phyloP scores from a whole-genome alignment of 2,888 invertebrate species.

The Ctenicera cuprea region DNA sequence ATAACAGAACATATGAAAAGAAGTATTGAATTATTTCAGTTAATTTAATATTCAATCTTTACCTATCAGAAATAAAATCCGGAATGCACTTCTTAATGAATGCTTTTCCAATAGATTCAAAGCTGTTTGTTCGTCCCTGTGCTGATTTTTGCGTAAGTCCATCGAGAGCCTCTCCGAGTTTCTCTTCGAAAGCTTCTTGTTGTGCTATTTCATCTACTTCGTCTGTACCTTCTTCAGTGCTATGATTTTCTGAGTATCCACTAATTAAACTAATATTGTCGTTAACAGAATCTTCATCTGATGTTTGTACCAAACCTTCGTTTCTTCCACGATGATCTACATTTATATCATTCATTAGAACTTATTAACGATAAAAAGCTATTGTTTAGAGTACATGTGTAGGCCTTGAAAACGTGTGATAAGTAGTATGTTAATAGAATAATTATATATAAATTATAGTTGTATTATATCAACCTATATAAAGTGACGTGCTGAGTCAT shows the following conservation, averaged over 20 bases:
- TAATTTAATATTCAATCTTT: too few relatives aligned
- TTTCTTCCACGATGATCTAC: slow-evolving; percentile 54
- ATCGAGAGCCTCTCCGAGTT: slow-evolving; percentile 90
- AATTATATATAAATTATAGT: slow-evolving; percentile 8
- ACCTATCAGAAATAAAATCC: slow-evolving; percentile 85
- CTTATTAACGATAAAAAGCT: neutral
- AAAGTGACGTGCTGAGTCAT: slow-evolving; percentile 30
- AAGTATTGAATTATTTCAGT: too few relatives aligned
- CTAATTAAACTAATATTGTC: slow-evolving; percentile 91
- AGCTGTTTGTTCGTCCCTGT: slow-evolving; percentile 84
- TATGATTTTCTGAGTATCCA: slow-evolving; percentile 84
- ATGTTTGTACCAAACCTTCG: slow-evolving; percentile 68
- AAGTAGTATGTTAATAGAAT: slow-evolving; percentile 2
- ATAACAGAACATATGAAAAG: too few relatives aligned
- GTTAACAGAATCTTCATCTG: slow-evolving; percentile 81
- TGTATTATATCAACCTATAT: slow-evolving; percentile 3
- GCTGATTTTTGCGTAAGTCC: slow-evolving; percentile 92
- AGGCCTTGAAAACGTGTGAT: neutral
- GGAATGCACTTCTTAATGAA: slow-evolving; percentile 87
- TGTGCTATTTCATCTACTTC: slow-evolving; percentile 76
- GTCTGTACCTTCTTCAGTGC: slow-evolving; percentile 71
- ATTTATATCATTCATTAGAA: neutral
- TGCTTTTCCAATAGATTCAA: slow-evolving; percentile 83
- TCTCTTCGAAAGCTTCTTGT: slow-evolving; percentile 90
- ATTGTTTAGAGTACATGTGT: too few relatives aligned